Conservation (phyloP, 2,797 vertebrate species). For the Onychomys arenicola region DNA sequence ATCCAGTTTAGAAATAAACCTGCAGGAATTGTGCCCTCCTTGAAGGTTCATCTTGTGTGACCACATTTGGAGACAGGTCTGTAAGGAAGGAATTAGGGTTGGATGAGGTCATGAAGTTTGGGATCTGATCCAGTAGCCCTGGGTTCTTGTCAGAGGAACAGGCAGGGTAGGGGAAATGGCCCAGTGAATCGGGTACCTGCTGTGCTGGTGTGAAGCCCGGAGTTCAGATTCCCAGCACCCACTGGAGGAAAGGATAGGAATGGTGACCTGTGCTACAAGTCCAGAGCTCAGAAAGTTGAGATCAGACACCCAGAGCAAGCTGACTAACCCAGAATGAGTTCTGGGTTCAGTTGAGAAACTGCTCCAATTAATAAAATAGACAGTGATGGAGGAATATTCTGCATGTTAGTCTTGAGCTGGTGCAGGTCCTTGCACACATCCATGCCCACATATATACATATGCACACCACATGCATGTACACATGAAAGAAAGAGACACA, state of each 20-base stretch:
- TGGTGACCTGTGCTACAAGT: not conserved
- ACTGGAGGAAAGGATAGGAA: not conserved
- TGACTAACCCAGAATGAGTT: not conserved
- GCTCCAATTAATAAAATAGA: not conserved
- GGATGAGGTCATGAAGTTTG: not conserved
- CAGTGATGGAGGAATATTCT: not conserved
- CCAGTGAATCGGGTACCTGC: not conserved
- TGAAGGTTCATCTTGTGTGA: not conserved
- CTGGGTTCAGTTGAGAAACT: not conserved
- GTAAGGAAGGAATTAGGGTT: not conserved
- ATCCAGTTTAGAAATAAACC: not conserved
- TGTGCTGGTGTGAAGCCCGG: not conserved
- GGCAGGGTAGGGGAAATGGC: not conserved
- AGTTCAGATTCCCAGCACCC: not conserved
- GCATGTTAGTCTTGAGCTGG: not conserved
- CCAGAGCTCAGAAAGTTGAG: not conserved
- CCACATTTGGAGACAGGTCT: not conserved
- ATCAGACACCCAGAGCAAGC: not conserved
- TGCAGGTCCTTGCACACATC: not conserved
- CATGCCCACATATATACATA: not conserved
- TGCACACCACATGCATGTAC: not conserved
- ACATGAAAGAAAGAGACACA: not conserved
- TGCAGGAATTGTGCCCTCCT: not conserved
- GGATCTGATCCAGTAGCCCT: not conserved
- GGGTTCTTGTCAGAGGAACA: not conserved